Evolutionary conservation across 2,113 vertebrate species (phyloP), one percentile per base, ranked within the genome.

Genomic region (Embiotoca jacksoni): DNA sequence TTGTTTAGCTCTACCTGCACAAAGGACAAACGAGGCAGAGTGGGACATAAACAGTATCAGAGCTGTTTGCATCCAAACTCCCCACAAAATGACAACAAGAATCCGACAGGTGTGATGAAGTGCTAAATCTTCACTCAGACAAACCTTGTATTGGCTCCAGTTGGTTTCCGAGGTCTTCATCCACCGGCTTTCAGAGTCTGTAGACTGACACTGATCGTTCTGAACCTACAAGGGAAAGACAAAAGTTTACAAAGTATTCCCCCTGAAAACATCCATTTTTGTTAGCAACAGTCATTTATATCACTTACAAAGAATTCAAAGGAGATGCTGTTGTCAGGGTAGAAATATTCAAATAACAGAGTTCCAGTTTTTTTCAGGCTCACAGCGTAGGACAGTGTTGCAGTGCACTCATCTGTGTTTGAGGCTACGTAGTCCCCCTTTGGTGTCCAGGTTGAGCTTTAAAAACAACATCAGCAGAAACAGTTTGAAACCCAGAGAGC

Each of bases 121-220:
- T 3, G 30, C 14, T 15, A 70, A 68, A 56, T 3, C 57, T 10
- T 13, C 31, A 37, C 23, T 23, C 8, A 1, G 15, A 92, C 96
- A 93, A 89, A 98, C 97, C 30, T 72, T 94, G 79, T 97, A 94
- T 30, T 90, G 86, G 66, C 93, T 93, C 97, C 97, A 99, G 50
- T 94, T 94, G 62, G 84, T 96, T 57, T 96, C 96, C 0, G 97
- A 96, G 10, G 90, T 94, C 80, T 84, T 95, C 96, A 99, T 97
- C 96, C 96, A 97, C 30, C 96, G 93, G 32, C 91, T 95, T 31
- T 95, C 92, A 16, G 96, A 94, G 55, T 94, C 95, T 0, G 87
- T 96, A 39, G 96, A 95, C 89, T 99, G 97, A 84, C 98, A 99
- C 93, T 99, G 97, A 86, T 99, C 98, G 0, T 99, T 99, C 91